Conservation (phyloP, 2,113 vertebrate genomes). For the Mohoua ochrocephala region DNA sequence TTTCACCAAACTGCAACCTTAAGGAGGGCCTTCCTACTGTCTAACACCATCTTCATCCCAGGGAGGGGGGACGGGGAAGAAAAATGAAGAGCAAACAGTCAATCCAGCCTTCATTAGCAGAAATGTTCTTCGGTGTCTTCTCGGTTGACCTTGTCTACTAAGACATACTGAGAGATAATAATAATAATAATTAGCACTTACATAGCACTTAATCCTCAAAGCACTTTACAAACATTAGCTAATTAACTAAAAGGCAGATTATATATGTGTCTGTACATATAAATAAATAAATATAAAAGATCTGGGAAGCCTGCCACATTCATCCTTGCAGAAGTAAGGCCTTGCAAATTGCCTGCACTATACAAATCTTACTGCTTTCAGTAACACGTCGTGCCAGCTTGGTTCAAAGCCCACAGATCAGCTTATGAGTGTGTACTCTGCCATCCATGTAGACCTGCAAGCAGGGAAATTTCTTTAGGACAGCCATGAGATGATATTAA, state of each 20-base stretch:
- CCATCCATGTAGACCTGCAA: background rate
- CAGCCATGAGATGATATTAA: background rate
- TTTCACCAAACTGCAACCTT: background rate
- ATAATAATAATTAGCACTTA: slow-evolving; percentile 52
- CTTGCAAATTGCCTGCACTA: background rate
- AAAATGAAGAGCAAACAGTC: background rate
- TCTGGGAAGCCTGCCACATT: slow-evolving; percentile 32
- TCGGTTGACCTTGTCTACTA: slow-evolving; percentile 29
- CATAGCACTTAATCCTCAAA: slow-evolving; percentile 45
- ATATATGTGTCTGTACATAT: slow-evolving; percentile 3
- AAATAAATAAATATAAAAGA: slow-evolving; percentile 24
- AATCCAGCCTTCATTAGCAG: background rate
- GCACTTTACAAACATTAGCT: slow-evolving; percentile 52
- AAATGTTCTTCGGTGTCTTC: background rate
- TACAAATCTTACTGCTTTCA: background rate
- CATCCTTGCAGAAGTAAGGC: background rate
- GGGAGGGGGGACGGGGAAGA: background rate
- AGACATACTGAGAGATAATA: slow-evolving; percentile 9
- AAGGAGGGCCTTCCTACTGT: background rate
- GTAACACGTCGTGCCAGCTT: background rate
- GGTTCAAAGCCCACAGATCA: background rate
- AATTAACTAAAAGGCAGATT: slow-evolving; percentile 55
- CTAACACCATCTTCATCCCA: background rate
- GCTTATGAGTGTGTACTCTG: background rate
- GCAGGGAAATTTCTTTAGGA: background rate